phyloP scores from a whole-genome alignment of 2,888 invertebrate species.

The Aromia moschata region DNA sequence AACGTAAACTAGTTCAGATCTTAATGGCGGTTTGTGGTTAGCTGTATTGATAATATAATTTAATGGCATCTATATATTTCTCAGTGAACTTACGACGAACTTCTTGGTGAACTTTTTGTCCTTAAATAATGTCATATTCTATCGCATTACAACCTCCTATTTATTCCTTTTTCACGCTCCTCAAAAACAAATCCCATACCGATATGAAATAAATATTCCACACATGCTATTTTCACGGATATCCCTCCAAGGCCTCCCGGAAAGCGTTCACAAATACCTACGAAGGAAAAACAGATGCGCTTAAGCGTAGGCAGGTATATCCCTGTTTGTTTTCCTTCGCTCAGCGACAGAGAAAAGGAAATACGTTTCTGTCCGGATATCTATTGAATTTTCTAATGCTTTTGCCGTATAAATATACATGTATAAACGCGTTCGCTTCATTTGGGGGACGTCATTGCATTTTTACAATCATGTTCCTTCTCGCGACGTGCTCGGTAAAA shows the following conservation, averaged over 20 bases:
- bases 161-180: background rate
- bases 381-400: slow-evolving; percentile 28
- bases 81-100: no score
- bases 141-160: background rate
- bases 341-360: slow-evolving; percentile 11
- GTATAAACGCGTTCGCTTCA: slow-evolving; percentile 2
- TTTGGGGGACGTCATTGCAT: slow-evolving; percentile 16
- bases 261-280: background rate
- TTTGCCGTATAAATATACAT: slow-evolving; percentile 9
- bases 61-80: no score
- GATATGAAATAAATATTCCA: no score
- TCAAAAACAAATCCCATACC: background rate
- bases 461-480: slow-evolving; percentile 34
- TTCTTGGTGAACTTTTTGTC: no score
- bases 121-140: no score
- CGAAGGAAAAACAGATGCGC: background rate
- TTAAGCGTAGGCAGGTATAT: slow-evolving; percentile 1
- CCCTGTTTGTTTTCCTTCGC: background rate
- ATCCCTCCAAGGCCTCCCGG: background rate
- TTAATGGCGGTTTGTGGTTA: no score
- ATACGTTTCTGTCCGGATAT: slow-evolving; percentile 24
- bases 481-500: slow-evolving; percentile 28
- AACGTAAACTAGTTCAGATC: no score
- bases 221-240: no score
- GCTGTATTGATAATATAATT: no score